A percentile compares a stretch with the other conserved stretches of the same genome.
Conservation (phyloP, 2,888 invertebrate species). For the Rotaria magnacalcarata region DNA sequence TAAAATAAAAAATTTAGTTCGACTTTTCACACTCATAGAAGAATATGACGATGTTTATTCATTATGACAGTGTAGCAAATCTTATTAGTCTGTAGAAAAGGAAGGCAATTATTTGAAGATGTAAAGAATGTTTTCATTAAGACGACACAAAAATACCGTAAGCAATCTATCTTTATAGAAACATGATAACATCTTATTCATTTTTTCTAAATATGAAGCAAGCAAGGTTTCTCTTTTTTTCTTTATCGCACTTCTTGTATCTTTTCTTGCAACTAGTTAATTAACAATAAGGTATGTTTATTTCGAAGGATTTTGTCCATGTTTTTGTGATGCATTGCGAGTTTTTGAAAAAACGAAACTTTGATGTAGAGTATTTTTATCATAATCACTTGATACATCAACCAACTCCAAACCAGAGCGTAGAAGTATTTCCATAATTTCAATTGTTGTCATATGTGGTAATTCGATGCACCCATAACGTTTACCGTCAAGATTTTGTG, state of each 20-base stretch:
- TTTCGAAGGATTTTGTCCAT: not conserved
- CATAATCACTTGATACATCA: slow-evolving; percentile 2
- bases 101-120: not conserved
- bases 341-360: slow-evolving; percentile 19
- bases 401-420: not conserved
- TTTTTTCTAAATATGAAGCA: not conserved
- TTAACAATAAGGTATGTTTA: not conserved
- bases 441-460: not conserved
- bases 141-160: not conserved
- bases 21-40: not conserved
- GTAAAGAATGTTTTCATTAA: not conserved
- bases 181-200: not conserved
- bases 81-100: not conserved
- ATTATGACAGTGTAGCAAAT: not conserved
- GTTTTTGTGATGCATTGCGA: not conserved
- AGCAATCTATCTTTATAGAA: not conserved
- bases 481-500: not conserved
- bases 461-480: not conserved
- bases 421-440: not conserved
- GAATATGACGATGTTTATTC: not conserved
- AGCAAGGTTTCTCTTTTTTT: not conserved
- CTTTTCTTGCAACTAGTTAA: not conserved
- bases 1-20: no score
- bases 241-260: not conserved
- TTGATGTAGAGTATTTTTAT: slow-evolving; percentile 14